These are phyloP conservation scores for Columba livia DNA, from an alignment of 2,113 vertebrate genomes.

Conservation along the genomic window DNA sequence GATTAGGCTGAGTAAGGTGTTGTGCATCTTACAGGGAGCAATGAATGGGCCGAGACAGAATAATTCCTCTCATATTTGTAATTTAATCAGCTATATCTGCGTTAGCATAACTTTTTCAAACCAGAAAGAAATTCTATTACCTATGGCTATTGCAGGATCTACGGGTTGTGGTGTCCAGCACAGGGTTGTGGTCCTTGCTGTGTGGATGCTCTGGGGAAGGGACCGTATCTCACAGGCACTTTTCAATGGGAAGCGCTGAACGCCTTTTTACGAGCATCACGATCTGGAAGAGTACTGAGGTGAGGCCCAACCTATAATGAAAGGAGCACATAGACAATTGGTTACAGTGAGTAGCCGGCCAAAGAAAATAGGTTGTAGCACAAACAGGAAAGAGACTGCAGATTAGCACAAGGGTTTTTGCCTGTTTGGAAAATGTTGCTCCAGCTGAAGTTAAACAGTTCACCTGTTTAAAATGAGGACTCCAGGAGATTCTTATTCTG, in stretches of 20 bases:
- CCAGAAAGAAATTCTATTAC: background rate
- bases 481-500: background rate
- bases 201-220: conserved; percentile 66
- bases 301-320: conserved; percentile 75
- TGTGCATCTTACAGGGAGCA: background rate
- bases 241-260: conserved; percentile 71
- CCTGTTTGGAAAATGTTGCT: background rate
- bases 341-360: background rate
- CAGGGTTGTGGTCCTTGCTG: background rate
- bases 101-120: background rate
- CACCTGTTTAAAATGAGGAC: background rate
- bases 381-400: background rate
- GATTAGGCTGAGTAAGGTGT: background rate
- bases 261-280: conserved; percentile 51
- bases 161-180: background rate
- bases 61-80: background rate
- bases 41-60: background rate
- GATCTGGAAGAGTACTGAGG: conserved; percentile 84
- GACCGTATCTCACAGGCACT: conserved; percentile 25
- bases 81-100: conserved; percentile 22
- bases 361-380: background rate
- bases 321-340: background rate
- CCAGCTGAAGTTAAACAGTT: background rate
- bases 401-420: background rate
- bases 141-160: background rate